A percentile compares a stretch with the other conserved stretches of the same genome.
phyloP scores from a whole-genome alignment of 2,797 vertebrate species.

The Anabacerthia variegaticeps region DNA sequence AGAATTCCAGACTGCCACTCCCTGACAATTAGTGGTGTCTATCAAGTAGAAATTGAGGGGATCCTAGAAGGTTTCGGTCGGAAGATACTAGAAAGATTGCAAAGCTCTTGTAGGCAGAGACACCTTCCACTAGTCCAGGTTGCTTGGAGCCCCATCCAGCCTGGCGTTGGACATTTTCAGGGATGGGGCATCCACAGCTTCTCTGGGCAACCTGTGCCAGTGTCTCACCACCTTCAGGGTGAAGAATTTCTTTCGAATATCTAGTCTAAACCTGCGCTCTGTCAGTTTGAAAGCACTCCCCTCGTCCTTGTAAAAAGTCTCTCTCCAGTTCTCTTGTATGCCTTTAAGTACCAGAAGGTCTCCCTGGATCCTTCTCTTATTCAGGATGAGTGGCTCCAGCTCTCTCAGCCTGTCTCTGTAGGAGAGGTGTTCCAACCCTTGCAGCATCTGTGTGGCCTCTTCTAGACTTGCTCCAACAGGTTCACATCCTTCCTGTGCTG shows the following conservation, averaged over 20 bases:
- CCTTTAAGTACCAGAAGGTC: background rate
- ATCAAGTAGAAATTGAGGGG: background rate
- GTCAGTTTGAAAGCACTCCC: background rate
- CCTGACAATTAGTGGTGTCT: background rate
- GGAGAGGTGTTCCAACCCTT: background rate
- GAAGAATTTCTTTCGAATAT: background rate
- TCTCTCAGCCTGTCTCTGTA: background rate
- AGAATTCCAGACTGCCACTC: background rate
- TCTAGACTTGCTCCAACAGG: background rate
- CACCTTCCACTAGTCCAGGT: rapidly evolving
- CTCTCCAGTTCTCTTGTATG: background rate
- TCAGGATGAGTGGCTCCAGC: rapidly evolving
- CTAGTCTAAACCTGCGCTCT: background rate
- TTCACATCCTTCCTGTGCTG: background rate
- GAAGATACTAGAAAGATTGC: background rate
- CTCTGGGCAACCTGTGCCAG: background rate
- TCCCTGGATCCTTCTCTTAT: background rate
- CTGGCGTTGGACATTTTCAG: background rate
- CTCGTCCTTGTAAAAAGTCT: background rate
- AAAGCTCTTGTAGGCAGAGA: background rate
- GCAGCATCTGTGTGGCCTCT: background rate
- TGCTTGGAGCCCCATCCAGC: background rate
- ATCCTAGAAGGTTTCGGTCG: background rate
- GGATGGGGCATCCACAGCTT: background rate
- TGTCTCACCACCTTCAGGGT: rapidly evolving